Evolutionary conservation across 2,797 vertebrate genomes (phyloP).

Genomic region (Bufotes viridis): DNA sequence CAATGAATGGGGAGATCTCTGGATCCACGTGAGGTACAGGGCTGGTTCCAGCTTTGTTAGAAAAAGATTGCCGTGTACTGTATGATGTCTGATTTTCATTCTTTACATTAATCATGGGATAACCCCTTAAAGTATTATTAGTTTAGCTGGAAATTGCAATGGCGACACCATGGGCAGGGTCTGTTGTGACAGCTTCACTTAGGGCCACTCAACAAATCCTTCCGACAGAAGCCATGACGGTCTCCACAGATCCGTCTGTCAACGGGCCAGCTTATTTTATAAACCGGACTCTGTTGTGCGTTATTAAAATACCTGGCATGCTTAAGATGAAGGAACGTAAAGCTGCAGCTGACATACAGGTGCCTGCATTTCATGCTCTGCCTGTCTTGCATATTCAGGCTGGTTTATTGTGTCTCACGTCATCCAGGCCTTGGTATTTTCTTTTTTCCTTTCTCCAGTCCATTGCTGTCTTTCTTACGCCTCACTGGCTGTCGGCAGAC

Average conservation of each 20-base stretch:
- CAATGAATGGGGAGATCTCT: too few relatives aligned
- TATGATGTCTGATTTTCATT: too few relatives aligned
- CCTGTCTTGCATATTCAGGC: constrained; percentile 6
- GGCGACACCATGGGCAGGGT: neutral
- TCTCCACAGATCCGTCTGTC: neutral
- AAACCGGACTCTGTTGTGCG: constrained; percentile 21
- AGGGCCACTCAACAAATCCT: neutral
- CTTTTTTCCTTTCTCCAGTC: neutral
- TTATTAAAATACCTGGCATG: constrained; percentile 31
- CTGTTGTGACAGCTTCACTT: neutral
- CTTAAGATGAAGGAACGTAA: constrained; percentile 21
- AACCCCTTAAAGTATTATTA: too few relatives aligned
- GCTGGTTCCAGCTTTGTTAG: too few relatives aligned
- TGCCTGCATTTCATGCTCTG: constrained; percentile 5
- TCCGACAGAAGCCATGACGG: neutral
- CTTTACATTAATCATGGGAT: too few relatives aligned
- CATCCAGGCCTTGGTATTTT: constrained; percentile 9
- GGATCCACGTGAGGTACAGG: too few relatives aligned
- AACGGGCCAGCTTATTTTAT: neutral
- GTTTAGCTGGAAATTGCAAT: neutral
- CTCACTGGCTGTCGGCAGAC: neutral
- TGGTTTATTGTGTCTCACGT: neutral
- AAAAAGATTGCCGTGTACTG: too few relatives aligned
- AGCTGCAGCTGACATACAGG: constrained; percentile 21
- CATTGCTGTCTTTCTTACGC: neutral